These are phyloP conservation scores for Alexandromys fortis DNA, from an alignment of 2,113 vertebrate genomes.

Conservation along the genomic window DNA sequence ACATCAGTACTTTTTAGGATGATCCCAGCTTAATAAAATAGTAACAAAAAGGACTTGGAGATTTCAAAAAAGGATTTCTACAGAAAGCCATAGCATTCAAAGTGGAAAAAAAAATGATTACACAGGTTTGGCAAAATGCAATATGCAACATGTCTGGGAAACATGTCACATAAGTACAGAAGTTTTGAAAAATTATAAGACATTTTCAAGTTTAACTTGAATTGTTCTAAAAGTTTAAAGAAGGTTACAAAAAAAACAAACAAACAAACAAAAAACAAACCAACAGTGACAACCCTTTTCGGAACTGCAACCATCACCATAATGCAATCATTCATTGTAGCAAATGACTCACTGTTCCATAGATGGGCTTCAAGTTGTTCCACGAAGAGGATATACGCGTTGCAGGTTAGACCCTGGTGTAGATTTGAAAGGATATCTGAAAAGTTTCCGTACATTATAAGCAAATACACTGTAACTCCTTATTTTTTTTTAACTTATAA, in stretches of 20 bases:
- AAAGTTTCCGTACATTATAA: neutral
- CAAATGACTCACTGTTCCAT: slow-evolving; percentile 20
- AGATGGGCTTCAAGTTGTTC: slow-evolving; percentile 32
- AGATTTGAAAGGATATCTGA: neutral
- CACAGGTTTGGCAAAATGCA: neutral
- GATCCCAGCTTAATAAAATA: neutral
- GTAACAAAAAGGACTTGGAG: neutral
- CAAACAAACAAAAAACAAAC: neutral
- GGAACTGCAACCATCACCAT: neutral
- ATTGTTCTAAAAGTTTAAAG: neutral
- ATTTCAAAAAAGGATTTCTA: neutral
- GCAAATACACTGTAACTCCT: neutral
- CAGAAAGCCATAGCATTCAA: neutral
- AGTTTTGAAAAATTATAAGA: slow-evolving; percentile 7
- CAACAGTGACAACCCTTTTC: neutral
- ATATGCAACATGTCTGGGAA: neutral
- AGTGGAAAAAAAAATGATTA: neutral
- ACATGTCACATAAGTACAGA: neutral
- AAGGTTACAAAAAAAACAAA: neutral
- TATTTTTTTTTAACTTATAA: neutral
- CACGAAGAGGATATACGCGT: neutral
- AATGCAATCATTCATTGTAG: neutral
- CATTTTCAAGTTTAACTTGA: neutral
- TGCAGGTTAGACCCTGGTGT: neutral
- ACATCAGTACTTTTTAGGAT: neutral